phyloP scores from a whole-genome alignment of 2,888 invertebrate species.

The Xanthorhoe spadicearia region DNA sequence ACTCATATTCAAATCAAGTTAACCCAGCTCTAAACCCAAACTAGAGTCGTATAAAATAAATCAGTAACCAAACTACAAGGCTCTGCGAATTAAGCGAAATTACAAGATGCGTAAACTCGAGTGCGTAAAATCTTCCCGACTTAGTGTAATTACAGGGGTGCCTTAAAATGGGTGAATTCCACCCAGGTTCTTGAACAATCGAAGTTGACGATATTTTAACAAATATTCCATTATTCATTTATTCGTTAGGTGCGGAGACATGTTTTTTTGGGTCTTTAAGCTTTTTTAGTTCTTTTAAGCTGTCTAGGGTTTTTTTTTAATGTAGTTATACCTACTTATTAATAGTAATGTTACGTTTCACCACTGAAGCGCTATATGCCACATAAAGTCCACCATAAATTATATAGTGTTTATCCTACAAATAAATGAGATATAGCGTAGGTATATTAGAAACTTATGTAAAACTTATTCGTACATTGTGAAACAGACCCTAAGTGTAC shows the following conservation, averaged over 20 bases:
- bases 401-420: too few relatives aligned
- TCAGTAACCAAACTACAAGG: constrained; percentile 40
- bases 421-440: too few relatives aligned
- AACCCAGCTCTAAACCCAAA: constrained; percentile 8
- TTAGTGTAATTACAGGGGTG: constrained; percentile 73
- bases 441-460: too few relatives aligned
- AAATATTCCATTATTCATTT: too few relatives aligned
- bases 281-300: too few relatives aligned
- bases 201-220: neutral
- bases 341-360: too few relatives aligned
- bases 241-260: too few relatives aligned
- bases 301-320: too few relatives aligned
- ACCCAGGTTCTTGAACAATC: neutral
- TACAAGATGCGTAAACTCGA: constrained; percentile 61
- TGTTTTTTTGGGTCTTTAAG: too few relatives aligned
- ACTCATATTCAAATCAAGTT: constrained; percentile 16
- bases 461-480: neutral
- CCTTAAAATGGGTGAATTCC: constrained; percentile 30
- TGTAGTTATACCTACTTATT: too few relatives aligned
- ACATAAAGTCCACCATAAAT: too few relatives aligned
- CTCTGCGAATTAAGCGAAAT: constrained; percentile 53
- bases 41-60: constrained; percentile 28
- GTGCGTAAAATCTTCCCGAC: constrained; percentile 78
- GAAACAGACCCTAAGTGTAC: neutral
- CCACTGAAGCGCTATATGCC: too few relatives aligned